A percentile compares a stretch with the other conserved stretches of the same genome.
These are phyloP conservation scores for Leuciscus idus DNA, from an alignment of 2,113 vertebrate species.

Conservation along the genomic window DNA sequence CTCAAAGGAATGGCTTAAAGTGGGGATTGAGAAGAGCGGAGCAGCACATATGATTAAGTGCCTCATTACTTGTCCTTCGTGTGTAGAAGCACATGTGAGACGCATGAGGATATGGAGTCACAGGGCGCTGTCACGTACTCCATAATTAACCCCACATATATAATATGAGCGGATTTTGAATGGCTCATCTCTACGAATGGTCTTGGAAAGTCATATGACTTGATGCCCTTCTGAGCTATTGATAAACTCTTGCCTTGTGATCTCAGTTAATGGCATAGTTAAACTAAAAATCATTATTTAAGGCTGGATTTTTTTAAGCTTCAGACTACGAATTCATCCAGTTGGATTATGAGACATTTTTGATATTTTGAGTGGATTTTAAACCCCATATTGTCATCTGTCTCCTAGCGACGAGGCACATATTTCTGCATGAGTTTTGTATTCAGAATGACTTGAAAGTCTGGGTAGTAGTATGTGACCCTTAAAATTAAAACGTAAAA, in stretches of 20 bases:
- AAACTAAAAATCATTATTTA: too few species aligned
- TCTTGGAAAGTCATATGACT: constrained; percentile 21
- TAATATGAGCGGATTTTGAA: constrained; percentile 24
- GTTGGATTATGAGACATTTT: background rate
- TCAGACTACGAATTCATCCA: background rate
- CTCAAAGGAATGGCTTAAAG: constrained; percentile 32
- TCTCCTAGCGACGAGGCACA: background rate
- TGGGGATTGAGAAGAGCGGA: constrained; percentile 39
- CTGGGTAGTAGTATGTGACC: background rate
- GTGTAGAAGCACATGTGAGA: constrained; percentile 46
- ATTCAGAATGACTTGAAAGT: background rate
- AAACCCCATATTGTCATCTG: background rate
- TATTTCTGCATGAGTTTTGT: background rate
- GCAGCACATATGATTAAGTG: constrained; percentile 62
- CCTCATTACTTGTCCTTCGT: constrained; percentile 54
- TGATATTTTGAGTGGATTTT: background rate
- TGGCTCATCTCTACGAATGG: background rate
- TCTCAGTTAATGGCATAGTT: constrained; percentile 8
- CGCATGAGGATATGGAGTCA: constrained; percentile 19
- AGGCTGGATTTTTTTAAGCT: background rate
- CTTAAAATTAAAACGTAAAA: background rate
- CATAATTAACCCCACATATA: constrained; percentile 4
- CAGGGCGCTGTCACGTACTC: constrained; percentile 24
- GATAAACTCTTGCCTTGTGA: constrained; percentile 16
- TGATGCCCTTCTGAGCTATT: constrained; percentile 9